These are phyloP conservation scores for Papilio glaucus DNA, from an alignment of 1,140 invertebrate genomes.

Conservation along the genomic window DNA sequence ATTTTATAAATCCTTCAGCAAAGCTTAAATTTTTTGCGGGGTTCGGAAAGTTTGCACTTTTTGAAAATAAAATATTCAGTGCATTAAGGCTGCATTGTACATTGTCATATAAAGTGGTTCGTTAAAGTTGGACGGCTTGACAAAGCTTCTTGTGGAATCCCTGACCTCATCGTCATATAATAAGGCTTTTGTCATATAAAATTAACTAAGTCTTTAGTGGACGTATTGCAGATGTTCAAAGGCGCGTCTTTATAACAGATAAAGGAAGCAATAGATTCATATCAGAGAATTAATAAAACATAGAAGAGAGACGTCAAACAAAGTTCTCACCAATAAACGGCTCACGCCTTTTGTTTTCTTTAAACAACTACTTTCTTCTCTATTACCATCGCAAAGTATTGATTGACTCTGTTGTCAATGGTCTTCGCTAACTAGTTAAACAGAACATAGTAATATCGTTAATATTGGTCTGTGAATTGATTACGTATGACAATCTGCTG, in stretches of 20 bases:
- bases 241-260: background rate
- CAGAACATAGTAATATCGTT: too few species aligned
- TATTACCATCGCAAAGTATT: too few species aligned
- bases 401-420: too few species aligned
- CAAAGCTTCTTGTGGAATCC: slow-evolving; percentile 17
- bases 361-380: too few species aligned
- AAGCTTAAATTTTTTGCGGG: background rate
- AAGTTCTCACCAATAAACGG: too few species aligned
- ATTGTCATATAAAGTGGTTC: slow-evolving; percentile 20
- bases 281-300: too few species aligned
- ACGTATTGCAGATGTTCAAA: background rate
- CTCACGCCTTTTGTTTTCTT: too few species aligned
- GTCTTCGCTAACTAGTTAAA: too few species aligned
- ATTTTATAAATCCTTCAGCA: background rate
- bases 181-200: slow-evolving; percentile 16
- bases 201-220: slow-evolving; percentile 5
- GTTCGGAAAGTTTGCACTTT: background rate
- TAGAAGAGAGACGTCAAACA: too few species aligned
- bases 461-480: background rate
- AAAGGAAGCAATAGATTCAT: background rate
- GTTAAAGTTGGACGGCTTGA: slow-evolving; percentile 1
- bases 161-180: background rate
- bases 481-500: too few species aligned
- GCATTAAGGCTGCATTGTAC: slow-evolving; percentile 5
- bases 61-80: background rate